Conservation (phyloP, 2,113 vertebrate genomes). For the Conger conger region DNA sequence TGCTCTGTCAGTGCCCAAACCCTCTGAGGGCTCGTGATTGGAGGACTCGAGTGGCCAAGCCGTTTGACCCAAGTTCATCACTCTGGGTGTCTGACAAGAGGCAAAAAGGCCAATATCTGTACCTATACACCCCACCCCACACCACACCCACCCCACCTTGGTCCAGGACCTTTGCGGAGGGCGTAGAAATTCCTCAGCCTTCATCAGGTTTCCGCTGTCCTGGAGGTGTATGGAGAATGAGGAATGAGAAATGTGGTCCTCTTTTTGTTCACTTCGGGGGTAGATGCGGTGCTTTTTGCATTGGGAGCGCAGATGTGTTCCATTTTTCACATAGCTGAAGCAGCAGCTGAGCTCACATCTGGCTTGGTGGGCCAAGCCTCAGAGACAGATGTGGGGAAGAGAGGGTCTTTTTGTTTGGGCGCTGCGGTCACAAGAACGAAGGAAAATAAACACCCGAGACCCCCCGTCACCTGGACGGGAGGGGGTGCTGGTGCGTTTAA, state of each 20-base stretch:
- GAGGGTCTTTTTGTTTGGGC: not conserved
- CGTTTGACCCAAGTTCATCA: not conserved
- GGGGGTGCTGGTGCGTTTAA: too few species aligned
- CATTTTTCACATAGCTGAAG: not conserved
- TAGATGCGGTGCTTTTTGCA: not conserved
- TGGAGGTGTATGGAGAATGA: not conserved
- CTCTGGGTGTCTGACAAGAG: not conserved
- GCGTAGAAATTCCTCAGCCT: not conserved
- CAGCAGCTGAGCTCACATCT: conserved; percentile 14
- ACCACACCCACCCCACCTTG: not conserved
- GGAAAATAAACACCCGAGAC: too few species aligned
- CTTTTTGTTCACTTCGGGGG: not conserved
- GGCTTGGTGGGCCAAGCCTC: not conserved
- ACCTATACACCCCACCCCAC: not conserved
- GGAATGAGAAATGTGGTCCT: not conserved
- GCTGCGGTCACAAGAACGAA: not conserved
- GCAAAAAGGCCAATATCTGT: not conserved
- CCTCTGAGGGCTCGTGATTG: not conserved
- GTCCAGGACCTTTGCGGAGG: not conserved
- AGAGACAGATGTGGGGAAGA: not conserved
- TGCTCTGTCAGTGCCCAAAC: not conserved
- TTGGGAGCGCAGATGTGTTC: not conserved
- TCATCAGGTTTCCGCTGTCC: not conserved
- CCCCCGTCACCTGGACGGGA: too few species aligned
- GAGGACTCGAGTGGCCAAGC: not conserved